Conservation (phyloP, 2,888 invertebrate species). For the Ptychoptera contaminata region DNA sequence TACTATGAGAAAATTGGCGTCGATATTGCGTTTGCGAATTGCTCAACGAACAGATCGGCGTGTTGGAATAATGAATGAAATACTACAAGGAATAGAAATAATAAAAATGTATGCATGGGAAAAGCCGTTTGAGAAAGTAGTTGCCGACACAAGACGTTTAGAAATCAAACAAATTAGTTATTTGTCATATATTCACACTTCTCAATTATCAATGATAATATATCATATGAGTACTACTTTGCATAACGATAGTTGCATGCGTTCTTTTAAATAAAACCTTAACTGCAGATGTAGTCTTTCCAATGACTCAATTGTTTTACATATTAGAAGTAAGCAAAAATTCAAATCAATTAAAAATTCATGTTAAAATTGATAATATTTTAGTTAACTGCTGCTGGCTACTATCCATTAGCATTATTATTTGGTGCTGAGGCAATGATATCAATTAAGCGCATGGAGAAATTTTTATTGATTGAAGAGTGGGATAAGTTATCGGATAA, state of each 20-base stretch:
- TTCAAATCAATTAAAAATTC: no score
- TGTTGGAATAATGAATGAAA: slow-evolving; percentile 76
- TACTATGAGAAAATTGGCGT: slow-evolving; percentile 2
- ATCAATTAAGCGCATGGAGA: slow-evolving; percentile 33
- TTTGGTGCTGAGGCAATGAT: slow-evolving; percentile 35
- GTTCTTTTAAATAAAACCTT: slow-evolving; percentile 44
- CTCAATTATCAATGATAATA: slow-evolving; percentile 44
- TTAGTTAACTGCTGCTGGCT: slow-evolving; percentile 33
- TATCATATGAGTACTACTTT: slow-evolving; percentile 64
- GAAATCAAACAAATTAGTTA: slow-evolving; percentile 36
- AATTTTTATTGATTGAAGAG: slow-evolving; percentile 35
- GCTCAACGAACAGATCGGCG: slow-evolving; percentile 69
- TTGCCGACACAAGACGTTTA: slow-evolving; percentile 49
- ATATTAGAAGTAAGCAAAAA: slow-evolving; percentile 38
- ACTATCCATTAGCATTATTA: slow-evolving; percentile 39
- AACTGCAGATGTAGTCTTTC: slow-evolving; percentile 43
- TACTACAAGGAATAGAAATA: slow-evolving; percentile 73
- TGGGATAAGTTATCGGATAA: slow-evolving; percentile 22
- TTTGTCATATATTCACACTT: slow-evolving; percentile 39
- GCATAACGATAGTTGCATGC: slow-evolving; percentile 54
- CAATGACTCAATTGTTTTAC: slow-evolving; percentile 53
- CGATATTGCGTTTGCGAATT: slow-evolving; percentile 41
- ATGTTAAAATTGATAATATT: slow-evolving; percentile 29
- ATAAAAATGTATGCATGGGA: slow-evolving; percentile 92
- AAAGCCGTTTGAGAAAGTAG: slow-evolving; percentile 59